These are phyloP conservation scores for Rhinogobio ventralis DNA, from an alignment of 2,797 vertebrate species.

Conservation along the genomic window DNA sequence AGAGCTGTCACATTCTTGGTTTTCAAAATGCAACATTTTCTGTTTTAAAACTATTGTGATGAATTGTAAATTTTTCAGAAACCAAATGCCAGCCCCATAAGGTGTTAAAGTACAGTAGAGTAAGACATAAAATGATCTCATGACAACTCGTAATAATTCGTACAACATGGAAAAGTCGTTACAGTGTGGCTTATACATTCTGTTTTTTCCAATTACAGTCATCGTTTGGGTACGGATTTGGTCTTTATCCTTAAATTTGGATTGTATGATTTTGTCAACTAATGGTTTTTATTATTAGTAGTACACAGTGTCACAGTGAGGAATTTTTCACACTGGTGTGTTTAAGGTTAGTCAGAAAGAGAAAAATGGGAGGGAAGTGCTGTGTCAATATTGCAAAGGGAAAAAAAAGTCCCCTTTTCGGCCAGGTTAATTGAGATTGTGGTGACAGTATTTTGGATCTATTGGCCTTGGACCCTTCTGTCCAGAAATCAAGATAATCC, in stretches of 20 bases:
- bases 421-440: constrained; percentile 33
- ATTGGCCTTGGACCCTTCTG: constrained; percentile 32
- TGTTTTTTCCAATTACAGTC: background rate
- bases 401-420: background rate
- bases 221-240: background rate
- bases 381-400: background rate
- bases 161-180: background rate
- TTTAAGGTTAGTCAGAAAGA: background rate
- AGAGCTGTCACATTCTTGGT: background rate
- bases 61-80: background rate
- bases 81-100: background rate
- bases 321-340: background rate
- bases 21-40: background rate
- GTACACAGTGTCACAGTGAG: background rate
- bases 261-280: background rate
- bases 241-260: background rate
- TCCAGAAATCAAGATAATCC: constrained; percentile 45
- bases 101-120: background rate
- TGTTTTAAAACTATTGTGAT: background rate
- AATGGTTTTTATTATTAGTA: background rate
- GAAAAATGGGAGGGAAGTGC: background rate
- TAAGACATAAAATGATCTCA: background rate
- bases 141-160: background rate
- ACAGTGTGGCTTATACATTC: background rate
- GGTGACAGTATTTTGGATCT: constrained; percentile 28